Evolutionary conservation across 2,797 vertebrate genomes (phyloP), one percentile per base, ranked within the genome.

Genomic region (Cichlasoma orientale): DNA sequence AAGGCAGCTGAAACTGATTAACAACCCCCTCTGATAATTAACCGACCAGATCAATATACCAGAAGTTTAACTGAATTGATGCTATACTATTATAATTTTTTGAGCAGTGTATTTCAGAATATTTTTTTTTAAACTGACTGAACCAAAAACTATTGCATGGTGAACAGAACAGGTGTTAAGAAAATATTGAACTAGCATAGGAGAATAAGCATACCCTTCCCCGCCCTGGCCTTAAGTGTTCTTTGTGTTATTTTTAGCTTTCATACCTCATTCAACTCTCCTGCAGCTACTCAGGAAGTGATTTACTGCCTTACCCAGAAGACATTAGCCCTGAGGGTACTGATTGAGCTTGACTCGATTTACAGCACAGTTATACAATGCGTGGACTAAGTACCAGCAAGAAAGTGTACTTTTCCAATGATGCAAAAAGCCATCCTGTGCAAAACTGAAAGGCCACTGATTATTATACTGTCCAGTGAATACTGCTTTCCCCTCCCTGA

Each of bases 341-440:
- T 66, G 25, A 23, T 16, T 38, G 59, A 68, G 41, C 21, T 75
- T 69, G 47, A 74, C 53, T 44, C 21, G 27, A 55, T 53, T 59
- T 19, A 69, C 55, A 31, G 74, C 50, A 33, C 38, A 8, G 58
- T 54, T 13, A 61, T 5, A 53, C 19, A 23, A 57, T n/a, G 41
- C 33, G 38, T n/a, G 29, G 57, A 47, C 12, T 3, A 21, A 55
- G 41, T 50, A 50, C n/a, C 21, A 55, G 27, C 13, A 21, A 52
- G n/a, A 56, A 5, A 53, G 77, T 69, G 55, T 19, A 72, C 59
- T 61, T 80, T 84, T 77, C 63, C 66, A 55, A 7, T 8, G 27
- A 55, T 56, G 56, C 52, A 25, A 59, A 78, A 29, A 50, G 9
- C 10, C 19, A 14, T 47, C 21, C 44, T 47, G 14, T 16, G 14